A percentile compares a stretch with the other conserved stretches of the same genome.
Conservation (phyloP, 1,140 invertebrate species). For the Mycetomoellerius zeteki region DNA sequence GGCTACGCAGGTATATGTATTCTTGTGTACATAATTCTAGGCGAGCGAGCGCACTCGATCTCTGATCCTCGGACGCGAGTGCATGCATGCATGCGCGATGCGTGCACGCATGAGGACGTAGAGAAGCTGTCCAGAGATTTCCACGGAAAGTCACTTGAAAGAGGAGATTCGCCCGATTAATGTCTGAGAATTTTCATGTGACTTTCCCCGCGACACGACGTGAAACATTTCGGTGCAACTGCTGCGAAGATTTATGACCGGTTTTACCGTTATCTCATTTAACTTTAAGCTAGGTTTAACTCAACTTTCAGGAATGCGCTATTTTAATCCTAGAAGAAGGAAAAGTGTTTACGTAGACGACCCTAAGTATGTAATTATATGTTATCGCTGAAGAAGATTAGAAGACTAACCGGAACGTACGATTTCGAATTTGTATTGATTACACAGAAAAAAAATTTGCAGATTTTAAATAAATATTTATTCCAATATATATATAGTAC, state of each 20-base stretch:
- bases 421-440: no score
- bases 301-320: neutral
- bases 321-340: neutral
- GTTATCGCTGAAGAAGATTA: no score
- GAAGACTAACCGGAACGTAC: no score
- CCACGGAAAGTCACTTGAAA: slow-evolving; percentile 16
- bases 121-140: slow-evolving; percentile 13
- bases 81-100: neutral
- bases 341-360: neutral
- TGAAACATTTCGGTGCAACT: neutral
- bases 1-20: slow-evolving; percentile 3
- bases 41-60: neutral
- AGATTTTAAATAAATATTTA: no score
- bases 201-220: neutral
- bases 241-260: neutral
- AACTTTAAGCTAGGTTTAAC: neutral
- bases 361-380: no score
- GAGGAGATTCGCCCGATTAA: slow-evolving; percentile 30
- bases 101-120: slow-evolving; percentile 16
- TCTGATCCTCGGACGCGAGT: neutral
- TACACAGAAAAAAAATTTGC: no score
- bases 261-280: neutral
- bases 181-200: slow-evolving; percentile 9
- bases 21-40: slow-evolving; percentile 38
- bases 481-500: no score